Evolutionary conservation across 2,888 invertebrate genomes (phyloP).

Genomic region (Aphidius colemani): DNA sequence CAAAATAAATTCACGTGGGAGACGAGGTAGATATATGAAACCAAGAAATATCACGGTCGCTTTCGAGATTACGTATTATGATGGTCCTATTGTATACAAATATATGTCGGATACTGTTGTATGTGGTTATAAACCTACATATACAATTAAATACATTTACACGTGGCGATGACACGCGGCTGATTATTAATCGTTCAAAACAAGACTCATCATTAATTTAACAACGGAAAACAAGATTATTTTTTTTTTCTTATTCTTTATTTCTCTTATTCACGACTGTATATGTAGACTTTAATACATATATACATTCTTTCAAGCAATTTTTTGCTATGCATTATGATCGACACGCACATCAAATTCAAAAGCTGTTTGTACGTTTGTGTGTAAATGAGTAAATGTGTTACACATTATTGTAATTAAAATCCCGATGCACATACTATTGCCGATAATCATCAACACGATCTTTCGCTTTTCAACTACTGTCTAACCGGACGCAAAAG

Average conservation of each 20-base stretch:
- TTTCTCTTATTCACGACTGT: not conserved
- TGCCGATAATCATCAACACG: conserved; percentile 34
- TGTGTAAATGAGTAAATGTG: too few species aligned
- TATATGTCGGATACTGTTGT: conserved; percentile 34
- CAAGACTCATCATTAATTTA: conserved; percentile 4
- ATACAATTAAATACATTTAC: too few species aligned
- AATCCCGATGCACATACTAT: conserved; percentile 30
- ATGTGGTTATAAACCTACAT: too few species aligned
- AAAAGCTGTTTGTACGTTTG: too few species aligned
- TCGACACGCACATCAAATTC: too few species aligned
- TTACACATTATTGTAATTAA: conserved; percentile 28
- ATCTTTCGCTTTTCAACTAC: conserved; percentile 24
- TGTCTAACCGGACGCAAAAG: conserved; percentile 29
- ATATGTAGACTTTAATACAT: too few species aligned
- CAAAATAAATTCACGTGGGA: conserved; percentile 46
- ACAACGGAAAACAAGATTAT: not conserved
- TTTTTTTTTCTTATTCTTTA: too few species aligned
- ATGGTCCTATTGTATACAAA: conserved; percentile 59
- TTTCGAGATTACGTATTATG: conserved; percentile 55
- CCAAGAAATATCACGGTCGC: conserved; percentile 44
- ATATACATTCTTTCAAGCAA: too few species aligned
- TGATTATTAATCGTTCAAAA: conserved; percentile 6
- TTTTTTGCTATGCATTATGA: too few species aligned
- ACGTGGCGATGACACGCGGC: not conserved
- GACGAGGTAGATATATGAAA: conserved; percentile 33